A percentile compares a stretch with the other conserved stretches of the same genome.
These are phyloP conservation scores for Cyphomyrus discorhynchus DNA, from an alignment of 2,113 vertebrate species.

Conservation along the genomic window DNA sequence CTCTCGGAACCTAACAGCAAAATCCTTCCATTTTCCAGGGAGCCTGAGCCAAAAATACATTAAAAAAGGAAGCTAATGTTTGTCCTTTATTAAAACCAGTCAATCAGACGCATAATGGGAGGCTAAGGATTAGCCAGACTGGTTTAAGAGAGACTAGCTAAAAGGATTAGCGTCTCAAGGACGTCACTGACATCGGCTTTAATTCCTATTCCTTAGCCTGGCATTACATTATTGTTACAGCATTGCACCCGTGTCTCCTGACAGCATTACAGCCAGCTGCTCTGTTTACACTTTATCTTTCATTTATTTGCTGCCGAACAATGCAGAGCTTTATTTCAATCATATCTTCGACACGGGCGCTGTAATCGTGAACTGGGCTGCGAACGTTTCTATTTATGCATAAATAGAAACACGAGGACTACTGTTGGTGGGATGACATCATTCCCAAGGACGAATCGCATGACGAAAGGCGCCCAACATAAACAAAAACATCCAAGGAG, in stretches of 20 bases:
- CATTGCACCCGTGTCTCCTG: neutral
- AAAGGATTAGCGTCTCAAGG: neutral
- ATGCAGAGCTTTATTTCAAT: neutral
- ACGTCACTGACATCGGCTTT: slow-evolving; percentile 18
- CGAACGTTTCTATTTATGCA: neutral
- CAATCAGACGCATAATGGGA: neutral
- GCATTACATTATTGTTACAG: slow-evolving; percentile 3
- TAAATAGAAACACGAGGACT: neutral
- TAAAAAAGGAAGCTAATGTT: neutral
- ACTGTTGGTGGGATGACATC: neutral
- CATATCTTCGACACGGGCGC: neutral
- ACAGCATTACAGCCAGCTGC: neutral
- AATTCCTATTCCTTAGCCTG: neutral
- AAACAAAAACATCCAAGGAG: neutral
- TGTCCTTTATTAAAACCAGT: slow-evolving; percentile 11
- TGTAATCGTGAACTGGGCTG: neutral
- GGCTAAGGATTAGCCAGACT: neutral
- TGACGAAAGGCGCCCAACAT: neutral
- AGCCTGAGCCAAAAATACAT: neutral
- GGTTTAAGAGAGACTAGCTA: neutral
- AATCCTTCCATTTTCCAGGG: slow-evolving; percentile 22
- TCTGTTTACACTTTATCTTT: neutral
- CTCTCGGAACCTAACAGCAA: slow-evolving; percentile 39
- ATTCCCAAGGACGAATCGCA: neutral
- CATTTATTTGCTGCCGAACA: neutral